Percentiles rank a stretch among this genome's conserved stretches.
Evolutionary conservation across 2,888 invertebrate genomes (phyloP).

Genomic region (Corbicula japonica): DNA sequence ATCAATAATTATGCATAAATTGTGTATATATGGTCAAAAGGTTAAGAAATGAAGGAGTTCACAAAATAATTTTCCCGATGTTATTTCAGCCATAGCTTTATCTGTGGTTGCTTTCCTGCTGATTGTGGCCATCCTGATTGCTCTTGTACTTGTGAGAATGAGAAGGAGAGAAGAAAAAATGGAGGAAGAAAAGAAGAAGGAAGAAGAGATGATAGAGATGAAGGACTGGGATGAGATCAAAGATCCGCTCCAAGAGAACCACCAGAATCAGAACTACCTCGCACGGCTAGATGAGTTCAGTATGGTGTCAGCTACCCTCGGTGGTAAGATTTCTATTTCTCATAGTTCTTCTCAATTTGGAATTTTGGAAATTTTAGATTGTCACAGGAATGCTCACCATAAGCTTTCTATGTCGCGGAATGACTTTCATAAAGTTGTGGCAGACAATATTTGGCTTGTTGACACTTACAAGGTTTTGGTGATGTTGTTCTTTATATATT

Average conservation of each 20-base stretch:
- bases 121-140: constrained; percentile 75
- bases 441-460: no score
- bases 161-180: constrained; percentile 61
- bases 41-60: no score
- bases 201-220: constrained; percentile 71
- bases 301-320: constrained; percentile 79
- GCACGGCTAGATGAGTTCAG: constrained; percentile 83
- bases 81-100: constrained; percentile 75
- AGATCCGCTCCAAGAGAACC: constrained; percentile 49
- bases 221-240: constrained; percentile 65
- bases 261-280: constrained; percentile 72
- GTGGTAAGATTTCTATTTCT: constrained; percentile 68
- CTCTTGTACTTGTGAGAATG: constrained; percentile 71
- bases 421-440: no score
- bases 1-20: no score
- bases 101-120: constrained; percentile 73
- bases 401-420: no score
- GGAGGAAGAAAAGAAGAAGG: constrained; percentile 71
- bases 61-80: no score
- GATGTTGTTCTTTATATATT: no score
- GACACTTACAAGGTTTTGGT: no score
- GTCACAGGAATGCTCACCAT: no score
- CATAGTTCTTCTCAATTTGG: no score
- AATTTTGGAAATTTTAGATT: no score
- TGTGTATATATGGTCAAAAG: no score